These are phyloP conservation scores for Mimumesa dahlbomi DNA, from an alignment of 2,888 invertebrate species.

Conservation along the genomic window DNA sequence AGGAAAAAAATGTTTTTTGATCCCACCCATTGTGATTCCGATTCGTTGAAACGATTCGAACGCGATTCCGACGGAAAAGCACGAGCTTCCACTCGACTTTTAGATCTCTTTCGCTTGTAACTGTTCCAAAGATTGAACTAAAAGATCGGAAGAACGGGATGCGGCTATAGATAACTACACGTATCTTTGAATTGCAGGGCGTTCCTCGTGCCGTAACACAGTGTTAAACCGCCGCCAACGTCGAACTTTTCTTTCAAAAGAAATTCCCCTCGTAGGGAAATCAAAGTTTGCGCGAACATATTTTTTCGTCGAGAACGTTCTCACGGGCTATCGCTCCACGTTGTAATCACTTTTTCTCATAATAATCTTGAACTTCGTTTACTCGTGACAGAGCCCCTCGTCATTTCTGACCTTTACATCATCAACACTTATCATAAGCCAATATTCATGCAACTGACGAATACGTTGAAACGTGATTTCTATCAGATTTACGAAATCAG, in stretches of 20 bases:
- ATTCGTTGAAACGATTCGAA: conserved; percentile 7
- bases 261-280: conserved; percentile 9
- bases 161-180: conserved; percentile 37
- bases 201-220: conserved; percentile 31
- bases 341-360: too few species aligned
- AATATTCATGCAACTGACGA: too few species aligned
- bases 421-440: too few species aligned
- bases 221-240: conserved; percentile 12
- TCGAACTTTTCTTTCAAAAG: not conserved
- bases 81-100: conserved; percentile 7
- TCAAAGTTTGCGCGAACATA: conserved; percentile 19
- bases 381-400: too few species aligned
- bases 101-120: conserved; percentile 6
- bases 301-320: too few species aligned
- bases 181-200: conserved; percentile 23
- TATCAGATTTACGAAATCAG: not conserved
- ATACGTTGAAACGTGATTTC: too few species aligned
- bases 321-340: too few species aligned
- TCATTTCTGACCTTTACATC: too few species aligned
- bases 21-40: conserved; percentile 23
- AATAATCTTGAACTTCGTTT: too few species aligned
- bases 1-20: not conserved
- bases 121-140: conserved; percentile 23
- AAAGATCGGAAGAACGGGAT: conserved; percentile 17
- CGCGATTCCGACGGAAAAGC: conserved; percentile 27